Evolutionary conservation across 2,797 vertebrate genomes (phyloP), one percentile per base, ranked within the genome.

Genomic region (Acanthiza pusilla): DNA sequence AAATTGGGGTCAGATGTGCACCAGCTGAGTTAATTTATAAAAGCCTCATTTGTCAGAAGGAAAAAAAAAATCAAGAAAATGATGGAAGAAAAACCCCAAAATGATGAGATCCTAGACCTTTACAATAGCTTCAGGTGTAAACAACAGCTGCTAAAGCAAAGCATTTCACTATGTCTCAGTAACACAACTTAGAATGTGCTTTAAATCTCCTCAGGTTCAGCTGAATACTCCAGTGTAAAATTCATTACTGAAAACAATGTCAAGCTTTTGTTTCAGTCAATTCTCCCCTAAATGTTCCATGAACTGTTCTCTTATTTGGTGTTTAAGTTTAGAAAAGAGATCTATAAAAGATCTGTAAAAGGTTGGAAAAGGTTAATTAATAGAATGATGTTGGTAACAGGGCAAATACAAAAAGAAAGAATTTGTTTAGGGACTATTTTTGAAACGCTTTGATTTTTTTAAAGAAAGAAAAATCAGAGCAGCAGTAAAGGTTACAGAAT

Each of bases 21-120:
- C 84, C 75, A 96, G 50, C 75, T 95, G 88, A 96, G 84, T 96
- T 96, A 97, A 96, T 97, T 97, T 97, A 93, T 84, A 96, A 94
- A 91, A n/a, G 53, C 26, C 66, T 94, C 27, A 16, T 92, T 84
- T 94, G 48, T 92, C 76, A 91, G 48, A 42, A 83, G 30, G 25
- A 91, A 77, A 86, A 73, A 73, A 36, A 74, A 36, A 61, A 26
- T 48, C 5, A 79, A 63, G 60, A 79, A 89, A 79, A 85, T 16
- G 4, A 67, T 54, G 27, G 45, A 30, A 8, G 51, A 79, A 80
- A 80, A 50, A 5, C 0, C 4, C 16, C 48, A 47, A 85, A 67
- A 12, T 83, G 68, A 79, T 90, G 88, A 96, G 48, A 68, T 74
- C 62, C 43, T 62, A n/a, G 38, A 60, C 75, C 95, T 96, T 94